These are phyloP conservation scores for Neopipo cinnamomea DNA, from an alignment of 2,113 vertebrate genomes.

Conservation along the genomic window DNA sequence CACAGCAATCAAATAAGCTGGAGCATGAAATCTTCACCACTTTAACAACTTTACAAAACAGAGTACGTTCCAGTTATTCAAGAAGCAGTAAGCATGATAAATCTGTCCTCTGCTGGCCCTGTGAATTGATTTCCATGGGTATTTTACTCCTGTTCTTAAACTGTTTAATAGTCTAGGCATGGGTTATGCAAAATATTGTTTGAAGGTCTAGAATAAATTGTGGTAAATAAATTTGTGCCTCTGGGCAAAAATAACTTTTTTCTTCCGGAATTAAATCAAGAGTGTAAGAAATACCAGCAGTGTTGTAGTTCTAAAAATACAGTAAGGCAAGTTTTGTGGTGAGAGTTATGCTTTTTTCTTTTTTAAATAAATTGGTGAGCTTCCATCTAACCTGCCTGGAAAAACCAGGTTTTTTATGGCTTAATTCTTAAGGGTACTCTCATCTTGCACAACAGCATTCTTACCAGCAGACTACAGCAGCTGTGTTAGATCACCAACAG, in stretches of 20 bases:
- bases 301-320: not conserved
- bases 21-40: not conserved
- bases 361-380: not conserved
- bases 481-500: not conserved
- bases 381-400: not conserved
- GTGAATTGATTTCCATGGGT: not conserved
- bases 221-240: not conserved
- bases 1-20: not conserved
- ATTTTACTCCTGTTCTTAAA: not conserved
- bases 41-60: not conserved
- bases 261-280: not conserved
- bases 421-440: not conserved
- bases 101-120: not conserved
- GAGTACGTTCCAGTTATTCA: not conserved
- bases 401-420: not conserved
- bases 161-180: not conserved
- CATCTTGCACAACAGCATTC: not conserved
- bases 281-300: not conserved
- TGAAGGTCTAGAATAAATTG: not conserved
- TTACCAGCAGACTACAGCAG: not conserved
- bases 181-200: not conserved
- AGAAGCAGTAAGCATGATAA: not conserved
- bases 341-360: not conserved
- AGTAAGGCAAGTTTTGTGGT: not conserved
- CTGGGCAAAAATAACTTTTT: not conserved